Conservation (phyloP, 1,140 invertebrate genomes). For the Lasioglossum baleicum region DNA sequence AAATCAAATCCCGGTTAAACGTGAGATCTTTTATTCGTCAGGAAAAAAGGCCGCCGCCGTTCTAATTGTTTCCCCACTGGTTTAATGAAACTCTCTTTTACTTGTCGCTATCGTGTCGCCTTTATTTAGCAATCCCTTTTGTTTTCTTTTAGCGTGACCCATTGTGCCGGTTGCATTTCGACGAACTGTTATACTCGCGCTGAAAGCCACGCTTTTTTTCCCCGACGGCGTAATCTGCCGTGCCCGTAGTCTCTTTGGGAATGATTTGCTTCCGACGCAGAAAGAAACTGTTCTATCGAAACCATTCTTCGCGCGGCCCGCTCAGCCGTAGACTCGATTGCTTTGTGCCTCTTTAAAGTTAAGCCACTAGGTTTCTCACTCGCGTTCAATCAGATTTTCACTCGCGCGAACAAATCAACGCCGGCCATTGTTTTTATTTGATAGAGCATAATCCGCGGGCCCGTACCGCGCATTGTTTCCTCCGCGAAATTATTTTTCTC, state of each 20-base stretch:
- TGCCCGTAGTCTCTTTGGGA: slow-evolving; percentile 25
- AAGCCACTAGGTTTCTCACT: background rate
- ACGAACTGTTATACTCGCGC: slow-evolving; percentile 30
- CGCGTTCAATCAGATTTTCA: background rate
- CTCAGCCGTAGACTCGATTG: no score
- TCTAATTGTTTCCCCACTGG: slow-evolving; percentile 15
- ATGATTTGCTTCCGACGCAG: slow-evolving; percentile 14
- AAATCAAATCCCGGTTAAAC: background rate
- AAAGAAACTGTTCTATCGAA: slow-evolving; percentile 19
- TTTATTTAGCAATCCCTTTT: slow-evolving; percentile 30
- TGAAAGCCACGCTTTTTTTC: slow-evolving; percentile 29
- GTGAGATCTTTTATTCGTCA: background rate
- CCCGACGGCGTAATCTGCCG: slow-evolving; percentile 17
- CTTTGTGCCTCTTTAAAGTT: background rate
- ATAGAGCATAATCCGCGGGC: background rate
- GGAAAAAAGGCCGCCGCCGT: background rate
- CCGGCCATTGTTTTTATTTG: background rate
- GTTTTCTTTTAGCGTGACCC: slow-evolving; percentile 8
- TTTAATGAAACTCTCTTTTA: slow-evolving; percentile 22
- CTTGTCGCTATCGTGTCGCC: slow-evolving; percentile 7
- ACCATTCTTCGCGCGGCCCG: background rate
- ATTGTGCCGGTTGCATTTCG: slow-evolving; percentile 28
- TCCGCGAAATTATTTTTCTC: background rate
- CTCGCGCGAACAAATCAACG: background rate
- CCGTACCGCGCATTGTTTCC: background rate